Base-by-base conservation (phyloP, 1,140 invertebrate species). In the Lepidurus apus region DNA sequence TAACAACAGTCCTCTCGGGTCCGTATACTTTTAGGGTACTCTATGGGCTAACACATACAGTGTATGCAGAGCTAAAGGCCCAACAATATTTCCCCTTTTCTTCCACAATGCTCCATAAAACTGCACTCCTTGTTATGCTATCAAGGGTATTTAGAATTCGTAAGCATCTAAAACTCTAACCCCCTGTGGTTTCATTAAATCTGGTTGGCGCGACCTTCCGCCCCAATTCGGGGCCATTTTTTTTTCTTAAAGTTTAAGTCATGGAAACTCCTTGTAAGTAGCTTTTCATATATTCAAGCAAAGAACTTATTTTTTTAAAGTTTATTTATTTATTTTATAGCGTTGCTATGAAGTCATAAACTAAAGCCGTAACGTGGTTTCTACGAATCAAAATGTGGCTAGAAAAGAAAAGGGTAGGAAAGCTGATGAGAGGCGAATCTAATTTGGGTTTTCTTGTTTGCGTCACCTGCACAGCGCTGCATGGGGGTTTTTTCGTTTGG, bases 281-380 rank as follows among this genome's bases (percentile, higher is more conserved):
- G 53, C 53, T 17, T 65, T 65, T 65, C 53, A n/a, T 65, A n/a
- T 65, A 7, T 21, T 65, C 6, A 21, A 65, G 53, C 53, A 21
- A 13, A 65, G 47, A 65, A 13, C 11, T 21, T 5, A 1, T 9
- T 21, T 65, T 65, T 65, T 65, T 65, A 3, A 4, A 34, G 34
- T 34, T 7, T 65, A 65, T 65, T 65, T 65, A 65, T 65, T 65
- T 65, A 21, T 65, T 65, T 65, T 65, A 65, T 65, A 65, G 53
- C 21, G 53, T 65, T n/a, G 53, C 53, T 65, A 65, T 21, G 53
- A 65, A 65, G 53, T 65, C 53, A 65, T 65, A 65, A 65, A 65
- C 53, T 65, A 65, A 65, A 65, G 53, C 21, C 53, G 53, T 65
- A 65, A 65, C n/a, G 17, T 13, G 53, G 53, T 65, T 65, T 17